These are phyloP conservation scores for Hemiprocne comata DNA, from an alignment of 2,113 vertebrate species.

Conservation along the genomic window DNA sequence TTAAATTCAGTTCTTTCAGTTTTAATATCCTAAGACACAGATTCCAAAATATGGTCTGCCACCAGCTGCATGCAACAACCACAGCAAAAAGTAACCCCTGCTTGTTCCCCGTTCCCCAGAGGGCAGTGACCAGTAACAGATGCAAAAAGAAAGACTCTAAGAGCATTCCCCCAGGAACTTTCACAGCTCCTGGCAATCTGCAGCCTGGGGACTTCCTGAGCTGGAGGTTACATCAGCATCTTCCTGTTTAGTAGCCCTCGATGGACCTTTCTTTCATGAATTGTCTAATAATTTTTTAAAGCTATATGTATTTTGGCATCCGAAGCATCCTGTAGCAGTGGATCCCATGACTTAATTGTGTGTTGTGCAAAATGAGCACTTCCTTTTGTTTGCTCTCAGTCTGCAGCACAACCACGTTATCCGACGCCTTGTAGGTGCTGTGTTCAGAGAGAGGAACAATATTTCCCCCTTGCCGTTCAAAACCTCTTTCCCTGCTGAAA, in stretches of 20 bases:
- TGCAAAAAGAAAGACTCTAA: not conserved
- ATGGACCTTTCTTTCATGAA: constrained; percentile 58
- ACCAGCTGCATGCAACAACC: constrained; percentile 29
- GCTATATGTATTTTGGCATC: constrained; percentile 59
- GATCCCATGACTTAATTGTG: constrained; percentile 54
- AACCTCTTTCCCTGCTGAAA: accelerated
- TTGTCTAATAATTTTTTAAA: constrained; percentile 61
- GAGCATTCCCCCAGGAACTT: not conserved
- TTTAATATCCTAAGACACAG: constrained; percentile 7
- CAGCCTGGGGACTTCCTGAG: constrained; percentile 57
- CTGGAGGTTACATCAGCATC: constrained; percentile 62
- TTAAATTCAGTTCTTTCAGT: constrained; percentile 18
- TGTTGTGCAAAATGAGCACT: constrained; percentile 20
- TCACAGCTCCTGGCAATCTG: constrained; percentile 41
- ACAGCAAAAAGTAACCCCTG: not conserved
- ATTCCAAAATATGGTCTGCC: constrained; percentile 15
- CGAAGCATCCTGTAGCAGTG: constrained; percentile 44
- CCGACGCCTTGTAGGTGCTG: not conserved
- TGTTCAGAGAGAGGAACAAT: not conserved
- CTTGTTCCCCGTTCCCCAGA: constrained; percentile 1
- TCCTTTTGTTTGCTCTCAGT: constrained; percentile 29
- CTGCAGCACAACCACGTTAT: not conserved
- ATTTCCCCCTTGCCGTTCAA: not conserved
- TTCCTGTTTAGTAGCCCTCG: constrained; percentile 65
- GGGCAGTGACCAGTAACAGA: constrained; percentile 48